A percentile compares a stretch with the other conserved stretches of the same genome.
Conservation (phyloP, 2,797 vertebrate species). For the Brachyrhaphis roseni region DNA sequence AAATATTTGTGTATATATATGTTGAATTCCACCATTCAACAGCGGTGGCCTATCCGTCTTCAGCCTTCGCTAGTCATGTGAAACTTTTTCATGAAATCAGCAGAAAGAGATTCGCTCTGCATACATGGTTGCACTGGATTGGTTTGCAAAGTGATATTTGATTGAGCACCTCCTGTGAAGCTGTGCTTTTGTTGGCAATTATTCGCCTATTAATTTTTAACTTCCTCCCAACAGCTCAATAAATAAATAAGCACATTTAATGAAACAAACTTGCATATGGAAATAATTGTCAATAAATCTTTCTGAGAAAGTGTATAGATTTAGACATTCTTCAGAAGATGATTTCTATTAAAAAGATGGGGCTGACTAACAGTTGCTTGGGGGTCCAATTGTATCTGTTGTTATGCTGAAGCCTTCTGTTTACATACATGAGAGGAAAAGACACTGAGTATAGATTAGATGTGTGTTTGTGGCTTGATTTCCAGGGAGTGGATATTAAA, state of each 20-base stretch:
- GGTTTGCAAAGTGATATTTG: slow-evolving; percentile 62
- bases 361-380: slow-evolving; percentile 54
- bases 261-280: slow-evolving; percentile 75
- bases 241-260: slow-evolving; percentile 77
- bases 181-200: slow-evolving; percentile 74
- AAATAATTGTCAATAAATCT: slow-evolving; percentile 80
- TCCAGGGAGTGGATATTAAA: slow-evolving; percentile 18
- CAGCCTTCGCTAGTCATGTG: slow-evolving; percentile 52
- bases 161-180: slow-evolving; percentile 37
- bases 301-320: slow-evolving; percentile 69
- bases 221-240: slow-evolving; percentile 68
- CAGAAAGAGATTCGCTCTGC: slow-evolving; percentile 25
- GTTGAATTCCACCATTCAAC: slow-evolving; percentile 9
- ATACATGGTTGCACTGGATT: slow-evolving; percentile 45
- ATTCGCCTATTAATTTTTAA: slow-evolving; percentile 81
- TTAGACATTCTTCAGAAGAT: slow-evolving; percentile 59
- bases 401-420: slow-evolving; percentile 39
- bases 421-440: slow-evolving; percentile 21
- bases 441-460: slow-evolving; percentile 35
- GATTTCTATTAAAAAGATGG: slow-evolving; percentile 63
- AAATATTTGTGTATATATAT: slow-evolving; percentile 3
- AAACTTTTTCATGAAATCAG: slow-evolving; percentile 59
- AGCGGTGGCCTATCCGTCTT: slow-evolving; percentile 13
- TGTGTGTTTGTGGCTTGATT: slow-evolving; percentile 35
- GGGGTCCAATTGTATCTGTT: slow-evolving; percentile 43